Conservation (phyloP, 2,113 vertebrate genomes). For the Ginglymostoma cirratum region DNA sequence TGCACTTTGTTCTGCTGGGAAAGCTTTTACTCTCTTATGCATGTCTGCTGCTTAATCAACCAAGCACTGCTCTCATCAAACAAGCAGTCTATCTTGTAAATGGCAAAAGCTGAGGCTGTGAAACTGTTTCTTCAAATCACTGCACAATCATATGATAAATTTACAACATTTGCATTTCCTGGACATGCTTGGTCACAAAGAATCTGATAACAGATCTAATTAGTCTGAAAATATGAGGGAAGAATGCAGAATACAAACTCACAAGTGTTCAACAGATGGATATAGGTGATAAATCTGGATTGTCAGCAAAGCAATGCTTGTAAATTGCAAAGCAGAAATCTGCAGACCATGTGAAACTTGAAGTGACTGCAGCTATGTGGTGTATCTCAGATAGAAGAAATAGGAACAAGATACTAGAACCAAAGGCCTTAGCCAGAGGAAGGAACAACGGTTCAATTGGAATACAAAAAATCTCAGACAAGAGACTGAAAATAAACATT, state of each 20-base stretch:
- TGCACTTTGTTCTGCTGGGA: not conserved
- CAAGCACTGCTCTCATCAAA: not conserved
- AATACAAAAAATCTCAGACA: not conserved
- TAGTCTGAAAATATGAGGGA: not conserved
- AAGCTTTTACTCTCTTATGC: not conserved
- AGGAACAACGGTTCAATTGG: not conserved
- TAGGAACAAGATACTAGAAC: not conserved
- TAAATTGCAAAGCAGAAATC: not conserved
- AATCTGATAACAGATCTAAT: not conserved
- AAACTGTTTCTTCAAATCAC: not conserved
- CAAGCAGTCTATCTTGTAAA: not conserved
- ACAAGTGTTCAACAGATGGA: not conserved
- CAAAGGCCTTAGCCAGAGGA: not conserved
- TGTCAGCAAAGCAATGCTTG: not conserved
- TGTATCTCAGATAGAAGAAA: not conserved
- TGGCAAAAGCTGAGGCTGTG: not conserved
- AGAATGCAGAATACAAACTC: not conserved
- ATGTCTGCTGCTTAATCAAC: not conserved
- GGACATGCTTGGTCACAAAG: not conserved
- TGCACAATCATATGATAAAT: not conserved
- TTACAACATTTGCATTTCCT: not conserved
- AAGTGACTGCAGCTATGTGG: not conserved
- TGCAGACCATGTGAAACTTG: not conserved
- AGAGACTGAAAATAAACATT: not conserved
- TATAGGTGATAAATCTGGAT: not conserved